A percentile compares a stretch with the other conserved stretches of the same genome.
phyloP scores from a whole-genome alignment of 2,797 vertebrate species.

The Myiotriccus ornatus region DNA sequence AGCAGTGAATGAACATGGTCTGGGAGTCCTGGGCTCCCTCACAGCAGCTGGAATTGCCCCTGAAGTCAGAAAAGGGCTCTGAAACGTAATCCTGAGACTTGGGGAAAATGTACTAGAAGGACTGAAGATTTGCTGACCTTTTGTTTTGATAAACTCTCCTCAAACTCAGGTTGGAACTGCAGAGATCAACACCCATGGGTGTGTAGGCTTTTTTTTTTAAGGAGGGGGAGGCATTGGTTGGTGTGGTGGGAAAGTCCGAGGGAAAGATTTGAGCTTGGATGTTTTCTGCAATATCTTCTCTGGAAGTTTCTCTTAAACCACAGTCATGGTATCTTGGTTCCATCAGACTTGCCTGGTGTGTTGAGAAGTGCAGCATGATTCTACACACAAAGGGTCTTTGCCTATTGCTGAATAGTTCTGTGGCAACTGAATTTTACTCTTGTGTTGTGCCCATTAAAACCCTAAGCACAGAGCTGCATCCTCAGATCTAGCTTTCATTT shows the following conservation, averaged over 20 bases:
- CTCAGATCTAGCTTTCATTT: not conserved
- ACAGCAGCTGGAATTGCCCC: not conserved
- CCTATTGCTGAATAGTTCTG: not conserved
- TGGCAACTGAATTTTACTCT: not conserved
- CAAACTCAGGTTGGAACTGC: not conserved
- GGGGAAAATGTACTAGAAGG: not conserved
- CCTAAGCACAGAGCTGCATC: not conserved
- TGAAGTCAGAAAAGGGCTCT: not conserved
- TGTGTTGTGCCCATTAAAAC: not conserved
- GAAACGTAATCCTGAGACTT: not conserved
- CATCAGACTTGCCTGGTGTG: not conserved
- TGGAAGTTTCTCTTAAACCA: not conserved
- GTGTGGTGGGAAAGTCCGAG: not conserved
- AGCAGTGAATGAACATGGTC: not conserved
- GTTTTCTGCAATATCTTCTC: not conserved
- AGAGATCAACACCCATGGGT: not conserved
- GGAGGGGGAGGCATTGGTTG: not conserved
- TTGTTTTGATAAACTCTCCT: not conserved
- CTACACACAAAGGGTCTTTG: not conserved
- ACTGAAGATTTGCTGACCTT: not conserved
- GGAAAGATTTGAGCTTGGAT: not conserved
- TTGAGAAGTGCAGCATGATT: not conserved
- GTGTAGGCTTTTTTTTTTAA: not conserved
- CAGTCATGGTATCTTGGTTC: not conserved
- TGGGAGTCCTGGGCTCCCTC: not conserved